A percentile compares a stretch with the other conserved stretches of the same genome.
These are phyloP conservation scores for Eupsilia transversa DNA, from an alignment of 2,888 invertebrate species.

Conservation along the genomic window DNA sequence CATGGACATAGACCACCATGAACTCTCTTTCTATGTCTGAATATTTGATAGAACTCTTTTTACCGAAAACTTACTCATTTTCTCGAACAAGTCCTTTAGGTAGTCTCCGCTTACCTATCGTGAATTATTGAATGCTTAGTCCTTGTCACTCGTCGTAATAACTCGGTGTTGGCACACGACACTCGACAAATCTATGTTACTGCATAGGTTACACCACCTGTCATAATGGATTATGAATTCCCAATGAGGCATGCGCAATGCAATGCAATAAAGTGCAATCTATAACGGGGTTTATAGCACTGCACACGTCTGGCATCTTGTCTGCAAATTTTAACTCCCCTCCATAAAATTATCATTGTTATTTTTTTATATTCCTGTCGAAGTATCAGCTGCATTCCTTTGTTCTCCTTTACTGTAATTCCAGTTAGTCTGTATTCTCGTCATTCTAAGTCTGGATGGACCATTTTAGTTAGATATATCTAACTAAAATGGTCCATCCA, in stretches of 20 bases:
- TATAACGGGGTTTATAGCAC: constrained; percentile 30
- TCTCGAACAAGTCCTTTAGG: neutral
- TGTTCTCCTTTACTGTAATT: constrained; percentile 2
- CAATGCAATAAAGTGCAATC: constrained; percentile 38
- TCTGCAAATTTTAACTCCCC: constrained; percentile 39
- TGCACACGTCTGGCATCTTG: constrained; percentile 42
- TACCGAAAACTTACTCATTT: neutral
- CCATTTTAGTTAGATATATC: constrained; percentile 5
- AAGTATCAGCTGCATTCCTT: constrained; percentile 1
- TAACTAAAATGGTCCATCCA: too few relatives aligned
- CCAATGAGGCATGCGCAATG: constrained; percentile 19
- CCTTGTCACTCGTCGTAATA: constrained; percentile 28
- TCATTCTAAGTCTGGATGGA: neutral
- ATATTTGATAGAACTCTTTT: too few relatives aligned
- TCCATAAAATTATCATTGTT: constrained; percentile 33
- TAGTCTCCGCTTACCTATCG: neutral
- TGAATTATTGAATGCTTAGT: constrained; percentile 4
- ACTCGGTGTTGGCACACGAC: constrained; percentile 27
- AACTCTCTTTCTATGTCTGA: too few relatives aligned
- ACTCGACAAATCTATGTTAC: constrained; percentile 29
- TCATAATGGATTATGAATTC: constrained; percentile 32
- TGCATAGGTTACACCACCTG: constrained; percentile 47
- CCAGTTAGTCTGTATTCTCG: neutral
- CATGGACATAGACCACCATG: too few relatives aligned
- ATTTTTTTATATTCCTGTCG: constrained; percentile 12